Evolutionary conservation across 2,888 invertebrate species (phyloP).

Genomic region (Cactoblastis cactorum): DNA sequence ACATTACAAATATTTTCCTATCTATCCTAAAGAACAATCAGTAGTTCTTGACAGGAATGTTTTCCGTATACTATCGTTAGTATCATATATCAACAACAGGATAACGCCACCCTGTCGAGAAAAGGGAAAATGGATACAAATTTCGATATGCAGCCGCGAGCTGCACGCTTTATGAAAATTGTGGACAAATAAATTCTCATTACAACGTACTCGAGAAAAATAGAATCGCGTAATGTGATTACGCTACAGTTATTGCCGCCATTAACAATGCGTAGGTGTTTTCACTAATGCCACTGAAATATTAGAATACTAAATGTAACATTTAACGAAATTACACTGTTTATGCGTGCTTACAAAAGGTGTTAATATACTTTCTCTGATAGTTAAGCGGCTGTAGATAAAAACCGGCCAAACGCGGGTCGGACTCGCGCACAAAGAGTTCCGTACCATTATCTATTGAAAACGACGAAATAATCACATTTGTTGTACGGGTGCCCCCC

Average conservation of each 20-base stretch:
- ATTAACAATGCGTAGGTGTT: conserved; percentile 47
- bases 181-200: conserved; percentile 67
- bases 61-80: too few species aligned
- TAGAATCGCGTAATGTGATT: conserved; percentile 64
- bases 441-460: too few species aligned
- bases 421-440: too few species aligned
- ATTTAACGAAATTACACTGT: not conserved
- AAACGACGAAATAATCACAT: too few species aligned
- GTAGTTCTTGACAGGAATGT: too few species aligned
- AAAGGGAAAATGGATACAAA: conserved; percentile 37
- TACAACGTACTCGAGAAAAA: conserved; percentile 60
- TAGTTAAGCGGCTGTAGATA: too few species aligned
- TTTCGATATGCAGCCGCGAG: conserved; percentile 34
- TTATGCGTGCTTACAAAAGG: not conserved
- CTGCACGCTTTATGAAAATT: conserved; percentile 61
- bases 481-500: too few species aligned
- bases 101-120: not conserved
- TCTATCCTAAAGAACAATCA: too few species aligned
- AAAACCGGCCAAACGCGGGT: too few species aligned
- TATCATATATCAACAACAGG: not conserved
- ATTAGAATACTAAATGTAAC: conserved; percentile 5
- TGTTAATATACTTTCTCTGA: too few species aligned
- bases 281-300: conserved; percentile 32
- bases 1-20: too few species aligned
- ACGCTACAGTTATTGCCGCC: conserved; percentile 52